phyloP scores from a whole-genome alignment of 2,888 invertebrate genomes.

The Hemistola chrysoprasaria region DNA sequence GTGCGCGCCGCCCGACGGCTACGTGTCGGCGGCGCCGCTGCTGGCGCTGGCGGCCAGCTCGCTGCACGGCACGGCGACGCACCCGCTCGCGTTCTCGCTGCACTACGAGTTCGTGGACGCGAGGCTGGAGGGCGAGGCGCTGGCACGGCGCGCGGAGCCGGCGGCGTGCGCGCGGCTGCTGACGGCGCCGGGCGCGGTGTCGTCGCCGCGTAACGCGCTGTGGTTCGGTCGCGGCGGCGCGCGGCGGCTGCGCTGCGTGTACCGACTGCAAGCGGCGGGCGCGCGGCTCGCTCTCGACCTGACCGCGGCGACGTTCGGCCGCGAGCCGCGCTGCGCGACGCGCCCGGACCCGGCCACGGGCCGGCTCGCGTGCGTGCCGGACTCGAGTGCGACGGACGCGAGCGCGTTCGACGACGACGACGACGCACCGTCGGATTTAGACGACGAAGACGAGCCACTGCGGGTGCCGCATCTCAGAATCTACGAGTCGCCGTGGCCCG shows the following conservation, averaged over 20 bases:
- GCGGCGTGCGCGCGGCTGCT: slow-evolving; percentile 59
- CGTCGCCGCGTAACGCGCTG: slow-evolving; percentile 90
- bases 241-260: slow-evolving; percentile 88
- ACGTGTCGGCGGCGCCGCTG: slow-evolving; percentile 79
- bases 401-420: slow-evolving; percentile 36
- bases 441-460: slow-evolving; percentile 60
- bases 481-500: slow-evolving; percentile 88
- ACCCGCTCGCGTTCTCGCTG: slow-evolving; percentile 87
- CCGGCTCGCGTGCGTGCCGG: slow-evolving; percentile 70
- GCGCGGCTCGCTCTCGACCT: slow-evolving; percentile 86
- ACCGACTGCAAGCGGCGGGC: slow-evolving; percentile 86
- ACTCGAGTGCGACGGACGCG: slow-evolving; percentile 37
- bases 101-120: slow-evolving; percentile 94
- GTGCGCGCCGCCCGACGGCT: slow-evolving; percentile 90
- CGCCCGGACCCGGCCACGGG: slow-evolving; percentile 88
- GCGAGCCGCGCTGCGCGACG: slow-evolving; percentile 83
- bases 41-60: slow-evolving; percentile 71
- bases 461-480: slow-evolving; percentile 81
- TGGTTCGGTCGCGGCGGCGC: slow-evolving; percentile 93
- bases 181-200: slow-evolving; percentile 81
- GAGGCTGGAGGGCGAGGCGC: slow-evolving; percentile 86
- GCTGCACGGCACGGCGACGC: slow-evolving; percentile 89
- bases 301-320: slow-evolving; percentile 88
- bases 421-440: slow-evolving; percentile 31
- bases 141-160: slow-evolving; percentile 67